phyloP scores from a whole-genome alignment of 2,888 invertebrate genomes.

The Limenitis camilla region DNA sequence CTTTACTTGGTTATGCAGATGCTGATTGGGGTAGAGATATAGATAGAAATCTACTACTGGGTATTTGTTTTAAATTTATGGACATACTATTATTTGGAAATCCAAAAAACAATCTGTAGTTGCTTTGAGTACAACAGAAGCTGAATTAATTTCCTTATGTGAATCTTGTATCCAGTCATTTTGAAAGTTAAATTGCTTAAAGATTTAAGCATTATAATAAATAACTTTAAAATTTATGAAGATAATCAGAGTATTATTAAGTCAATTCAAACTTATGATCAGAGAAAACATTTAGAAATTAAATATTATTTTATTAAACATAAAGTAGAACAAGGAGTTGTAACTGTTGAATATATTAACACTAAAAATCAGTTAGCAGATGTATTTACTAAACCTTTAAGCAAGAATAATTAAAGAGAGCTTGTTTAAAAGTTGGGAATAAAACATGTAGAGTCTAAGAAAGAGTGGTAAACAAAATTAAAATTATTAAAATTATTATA shows the following conservation, averaged over 20 bases:
- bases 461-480: too few relatives aligned
- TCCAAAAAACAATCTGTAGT: slow-evolving; percentile 1
- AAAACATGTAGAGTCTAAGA: too few relatives aligned
- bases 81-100: background rate
- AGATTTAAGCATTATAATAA: slow-evolving; percentile 1
- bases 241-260: slow-evolving; percentile 4
- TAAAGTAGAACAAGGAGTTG: background rate
- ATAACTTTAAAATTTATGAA: background rate
- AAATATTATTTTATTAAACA: slow-evolving; percentile 12
- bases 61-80: background rate
- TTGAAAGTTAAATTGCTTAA: slow-evolving; percentile 7
- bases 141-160: slow-evolving; percentile 3
- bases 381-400: background rate
- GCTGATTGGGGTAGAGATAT: background rate
- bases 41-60: background rate
- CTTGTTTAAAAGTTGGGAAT: too few relatives aligned
- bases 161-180: slow-evolving; percentile 4
- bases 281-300: slow-evolving; percentile 1
- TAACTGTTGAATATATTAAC: background rate
- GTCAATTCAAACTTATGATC: background rate
- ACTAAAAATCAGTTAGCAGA: background rate
- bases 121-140: slow-evolving; percentile 8
- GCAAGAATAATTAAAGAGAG: too few relatives aligned
- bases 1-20: background rate
- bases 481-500: too few relatives aligned